These are phyloP conservation scores for Spodoptera litura DNA, from an alignment of 1,140 invertebrate genomes.

Conservation along the genomic window DNA sequence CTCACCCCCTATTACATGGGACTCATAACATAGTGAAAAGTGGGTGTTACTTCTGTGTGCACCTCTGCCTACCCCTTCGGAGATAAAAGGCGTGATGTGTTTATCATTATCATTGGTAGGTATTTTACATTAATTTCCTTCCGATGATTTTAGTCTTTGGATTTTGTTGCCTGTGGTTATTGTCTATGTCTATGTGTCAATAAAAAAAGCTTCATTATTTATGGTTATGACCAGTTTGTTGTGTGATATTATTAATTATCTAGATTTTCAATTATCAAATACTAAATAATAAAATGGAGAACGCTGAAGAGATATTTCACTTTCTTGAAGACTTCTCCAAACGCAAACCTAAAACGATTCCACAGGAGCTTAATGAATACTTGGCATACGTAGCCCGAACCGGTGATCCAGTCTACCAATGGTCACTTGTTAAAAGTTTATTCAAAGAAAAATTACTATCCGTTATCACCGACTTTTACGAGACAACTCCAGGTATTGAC, in stretches of 20 bases:
- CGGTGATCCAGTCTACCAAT: constrained; percentile 97
- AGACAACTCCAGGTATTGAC: constrained; percentile 91
- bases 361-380: constrained; percentile 96
- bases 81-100: too few species aligned
- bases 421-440: constrained; percentile 94
- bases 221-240: constrained; percentile 36
- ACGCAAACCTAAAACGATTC: constrained; percentile 93
- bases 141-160: not conserved
- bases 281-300: constrained; percentile 88
- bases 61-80: too few species aligned
- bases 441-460: constrained; percentile 94
- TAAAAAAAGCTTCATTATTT: constrained; percentile 4
- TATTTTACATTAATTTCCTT: too few species aligned
- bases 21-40: too few species aligned
- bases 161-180: not conserved
- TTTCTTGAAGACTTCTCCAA: constrained; percentile 94
- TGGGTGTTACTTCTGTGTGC: too few species aligned
- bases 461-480: constrained; percentile 95
- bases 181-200: not conserved
- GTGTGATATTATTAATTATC: constrained; percentile 19
- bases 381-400: constrained; percentile 96
- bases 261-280: not conserved
- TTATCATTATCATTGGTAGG: too few species aligned
- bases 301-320: constrained; percentile 94
- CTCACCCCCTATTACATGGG: too few species aligned